A percentile compares a stretch with the other conserved stretches of the same genome.
phyloP scores from a whole-genome alignment of 2,113 vertebrate species.

The Semnornis frantzii region DNA sequence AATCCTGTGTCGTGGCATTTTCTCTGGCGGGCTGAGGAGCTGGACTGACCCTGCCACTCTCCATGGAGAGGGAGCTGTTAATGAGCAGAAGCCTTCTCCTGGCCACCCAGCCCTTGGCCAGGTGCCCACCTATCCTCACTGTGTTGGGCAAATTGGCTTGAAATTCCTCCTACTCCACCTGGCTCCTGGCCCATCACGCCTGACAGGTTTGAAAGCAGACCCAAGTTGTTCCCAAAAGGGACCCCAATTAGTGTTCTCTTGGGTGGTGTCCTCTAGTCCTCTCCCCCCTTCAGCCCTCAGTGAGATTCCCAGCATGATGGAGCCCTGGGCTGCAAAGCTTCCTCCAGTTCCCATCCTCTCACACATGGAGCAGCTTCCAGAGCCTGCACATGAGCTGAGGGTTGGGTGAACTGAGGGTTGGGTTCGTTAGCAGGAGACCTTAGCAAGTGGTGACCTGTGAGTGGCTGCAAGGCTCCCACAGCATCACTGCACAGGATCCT shows the following conservation, averaged over 20 bases:
- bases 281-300: accelerated
- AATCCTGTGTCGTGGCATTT: accelerated
- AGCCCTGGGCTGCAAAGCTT: not conserved
- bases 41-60: not conserved
- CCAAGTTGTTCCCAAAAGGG: accelerated
- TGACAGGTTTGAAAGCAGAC: not conserved
- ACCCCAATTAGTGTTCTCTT: not conserved
- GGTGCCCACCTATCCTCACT: accelerated
- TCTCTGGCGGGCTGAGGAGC: accelerated
- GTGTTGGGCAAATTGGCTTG: not conserved
- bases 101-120: not conserved
- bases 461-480: not conserved
- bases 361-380: accelerated
- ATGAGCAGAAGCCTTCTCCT: not conserved
- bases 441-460: not conserved
- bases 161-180: accelerated
- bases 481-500: slow-evolving; percentile 4
- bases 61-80: not conserved
- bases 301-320: accelerated
- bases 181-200: not conserved
- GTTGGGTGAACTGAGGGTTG: not conserved
- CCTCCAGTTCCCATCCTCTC: accelerated
- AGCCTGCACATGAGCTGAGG: accelerated
- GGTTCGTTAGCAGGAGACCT: slow-evolving; percentile 16
- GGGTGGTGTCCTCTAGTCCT: not conserved